Percentiles rank a stretch among this genome's conserved stretches.
phyloP scores from a whole-genome alignment of 1,140 invertebrate species.

The Theocolax elegans region DNA sequence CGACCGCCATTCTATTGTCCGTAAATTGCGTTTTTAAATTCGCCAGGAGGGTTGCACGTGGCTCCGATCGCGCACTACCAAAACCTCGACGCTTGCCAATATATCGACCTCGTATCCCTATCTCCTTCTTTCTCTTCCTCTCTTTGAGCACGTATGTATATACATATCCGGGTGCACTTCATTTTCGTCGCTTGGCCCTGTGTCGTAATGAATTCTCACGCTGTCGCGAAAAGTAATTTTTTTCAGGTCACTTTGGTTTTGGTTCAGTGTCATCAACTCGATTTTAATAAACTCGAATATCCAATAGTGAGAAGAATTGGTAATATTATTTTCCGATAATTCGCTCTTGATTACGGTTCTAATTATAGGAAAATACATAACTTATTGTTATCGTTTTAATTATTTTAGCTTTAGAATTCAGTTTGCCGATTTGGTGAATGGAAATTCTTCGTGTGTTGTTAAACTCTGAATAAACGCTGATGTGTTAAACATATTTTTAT shows the following conservation, averaged over 20 bases:
- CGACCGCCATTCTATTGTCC: conserved; percentile 60
- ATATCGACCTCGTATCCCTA: conserved; percentile 29
- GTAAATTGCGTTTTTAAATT: conserved; percentile 66
- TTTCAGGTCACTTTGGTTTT: neutral
- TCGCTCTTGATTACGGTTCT: too few species aligned
- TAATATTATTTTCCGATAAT: too few species aligned
- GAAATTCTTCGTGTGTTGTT: too few species aligned
- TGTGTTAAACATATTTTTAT: too few species aligned
- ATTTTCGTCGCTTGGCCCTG: neutral
- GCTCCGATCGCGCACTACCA: conserved; percentile 45
- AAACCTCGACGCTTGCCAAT: conserved; percentile 43
- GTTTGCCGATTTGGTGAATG: too few species aligned
- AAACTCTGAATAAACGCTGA: too few species aligned
- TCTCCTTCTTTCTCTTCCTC: neutral
- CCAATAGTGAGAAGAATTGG: too few species aligned
- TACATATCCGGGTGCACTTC: neutral
- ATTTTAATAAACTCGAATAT: too few species aligned
- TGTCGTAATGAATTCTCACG: conserved; percentile 13
- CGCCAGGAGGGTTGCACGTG: conserved; percentile 50
- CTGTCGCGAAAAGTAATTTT: neutral
- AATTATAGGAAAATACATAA: too few species aligned
- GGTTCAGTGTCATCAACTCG: neutral
- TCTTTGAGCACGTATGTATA: neutral
- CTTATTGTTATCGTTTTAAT: too few species aligned
- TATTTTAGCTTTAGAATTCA: too few species aligned